Base-by-base conservation (phyloP, 2,113 vertebrate genomes). In the Thermophis baileyi region DNA sequence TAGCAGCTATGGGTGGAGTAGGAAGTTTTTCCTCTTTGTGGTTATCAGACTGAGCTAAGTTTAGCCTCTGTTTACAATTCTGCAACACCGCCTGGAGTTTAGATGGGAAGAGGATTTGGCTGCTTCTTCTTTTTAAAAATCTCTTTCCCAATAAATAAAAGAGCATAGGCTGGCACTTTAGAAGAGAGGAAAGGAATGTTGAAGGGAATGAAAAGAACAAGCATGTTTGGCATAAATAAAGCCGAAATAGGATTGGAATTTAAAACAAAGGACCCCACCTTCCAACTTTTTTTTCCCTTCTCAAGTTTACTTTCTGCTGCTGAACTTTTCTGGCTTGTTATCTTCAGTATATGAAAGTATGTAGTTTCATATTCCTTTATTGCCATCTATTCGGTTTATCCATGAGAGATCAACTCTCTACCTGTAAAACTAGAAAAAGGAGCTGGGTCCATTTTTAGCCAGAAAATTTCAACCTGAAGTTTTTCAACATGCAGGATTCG, bases 251-350 rank as follows among this genome's bases (percentile, higher is more conserved):
- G 6, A 93, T 44, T 46, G 94, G 94, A 94, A 63, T 94, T 51
- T 92, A 44, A 91, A 91, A 9, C 35, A 90, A 24, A n/a, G n/a
- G 57, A 57, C 9, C 88, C 44, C 49, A 90, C 88, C 85, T 95
- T 20, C 24, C 60, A 91, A 44, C 8, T 27, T 44, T 81, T 85
- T 49, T 57, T 90, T 25, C 89, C 35, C 94, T 96, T 92, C 90
- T 51, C 91, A 95, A 94, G 46, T 93, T 95, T 46, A 50, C 81
- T n/a, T 50, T 95, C 93, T 94, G 90, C 27, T 24, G 90, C 25
- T 91, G 14, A 57, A 69, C 1, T 30, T 85, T 89, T 55, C 57
- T 51, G 18, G 35, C 74, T 35, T 40, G 18, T 44, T 81, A 81
- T 22, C 35, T 16, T 69, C 63, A 16, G 30, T 22, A 81, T 81